A percentile compares a stretch with the other conserved stretches of the same genome.
Conservation (phyloP, 2,888 invertebrate genomes). For the Agonum fuliginosum region DNA sequence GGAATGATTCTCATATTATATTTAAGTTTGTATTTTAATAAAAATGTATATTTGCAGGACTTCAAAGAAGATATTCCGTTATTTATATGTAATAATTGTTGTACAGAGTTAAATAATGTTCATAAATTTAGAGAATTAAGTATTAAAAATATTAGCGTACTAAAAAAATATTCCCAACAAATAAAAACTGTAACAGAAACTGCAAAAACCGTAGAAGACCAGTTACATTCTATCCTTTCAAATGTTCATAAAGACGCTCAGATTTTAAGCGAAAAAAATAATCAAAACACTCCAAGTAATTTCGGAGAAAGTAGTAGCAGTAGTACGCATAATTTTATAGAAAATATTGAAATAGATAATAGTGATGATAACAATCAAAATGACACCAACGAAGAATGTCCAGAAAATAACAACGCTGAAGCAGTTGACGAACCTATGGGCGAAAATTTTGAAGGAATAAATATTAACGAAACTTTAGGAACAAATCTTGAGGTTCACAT, state of each 20-base stretch:
- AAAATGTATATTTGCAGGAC: slow-evolving; percentile 44
- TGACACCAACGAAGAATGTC: slow-evolving; percentile 20
- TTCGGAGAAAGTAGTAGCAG: not conserved
- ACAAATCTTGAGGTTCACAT: too few species aligned
- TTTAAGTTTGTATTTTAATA: slow-evolving; percentile 10
- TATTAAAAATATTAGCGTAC: slow-evolving; percentile 48
- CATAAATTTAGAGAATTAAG: slow-evolving; percentile 52
- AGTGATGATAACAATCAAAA: slow-evolving; percentile 11
- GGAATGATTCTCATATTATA: not conserved
- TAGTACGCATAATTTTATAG: not conserved
- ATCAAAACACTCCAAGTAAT: not conserved
- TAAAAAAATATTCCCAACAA: slow-evolving; percentile 48
- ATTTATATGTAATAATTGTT: slow-evolving; percentile 52
- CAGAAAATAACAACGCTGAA: not conserved
- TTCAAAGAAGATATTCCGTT: slow-evolving; percentile 49
- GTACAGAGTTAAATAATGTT: slow-evolving; percentile 38
- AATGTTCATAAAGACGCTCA: slow-evolving; percentile 48
- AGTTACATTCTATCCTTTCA: slow-evolving; percentile 32
- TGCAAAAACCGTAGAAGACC: slow-evolving; percentile 47
- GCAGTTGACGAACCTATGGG: too few species aligned
- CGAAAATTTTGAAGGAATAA: too few species aligned
- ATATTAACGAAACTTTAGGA: too few species aligned
- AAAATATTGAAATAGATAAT: slow-evolving; percentile 24
- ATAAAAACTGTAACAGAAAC: slow-evolving; percentile 48
- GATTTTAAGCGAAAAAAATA: slow-evolving; percentile 3